Percentiles rank a stretch among this genome's conserved stretches.
Conservation (phyloP, 2,113 vertebrate species). For the Saccopteryx bilineata region DNA sequence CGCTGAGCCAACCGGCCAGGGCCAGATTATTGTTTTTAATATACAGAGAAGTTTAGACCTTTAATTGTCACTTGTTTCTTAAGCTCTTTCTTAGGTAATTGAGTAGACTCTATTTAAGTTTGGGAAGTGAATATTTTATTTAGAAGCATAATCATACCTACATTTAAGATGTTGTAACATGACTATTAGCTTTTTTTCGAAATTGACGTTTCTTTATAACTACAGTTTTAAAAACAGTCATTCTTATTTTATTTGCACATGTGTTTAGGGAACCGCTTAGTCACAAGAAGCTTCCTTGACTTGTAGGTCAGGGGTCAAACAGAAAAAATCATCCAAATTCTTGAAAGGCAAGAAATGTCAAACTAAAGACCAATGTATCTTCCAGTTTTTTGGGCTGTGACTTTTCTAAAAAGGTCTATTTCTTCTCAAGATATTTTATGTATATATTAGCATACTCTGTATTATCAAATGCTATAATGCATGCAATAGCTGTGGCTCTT, state of each 20-base stretch:
- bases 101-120: slow-evolving; percentile 3
- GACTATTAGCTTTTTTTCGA: slow-evolving; percentile 22
- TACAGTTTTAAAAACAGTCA: slow-evolving; percentile 44
- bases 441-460: background rate
- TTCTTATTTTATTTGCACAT: background rate
- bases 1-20: no score
- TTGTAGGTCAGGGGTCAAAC: slow-evolving; percentile 1
- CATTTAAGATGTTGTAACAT: background rate
- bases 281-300: background rate
- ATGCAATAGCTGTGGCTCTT: background rate
- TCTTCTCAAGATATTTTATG: background rate
- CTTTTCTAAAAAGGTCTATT: slow-evolving; percentile 13
- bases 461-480: background rate
- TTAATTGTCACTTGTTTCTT: slow-evolving; percentile 16
- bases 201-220: background rate
- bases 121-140: background rate
- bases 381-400: background rate
- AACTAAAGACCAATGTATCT: background rate
- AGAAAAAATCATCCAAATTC: slow-evolving; percentile 25
- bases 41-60: background rate
- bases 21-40: background rate
- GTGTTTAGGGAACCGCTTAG: slow-evolving; percentile 27
- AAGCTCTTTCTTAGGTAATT: background rate
- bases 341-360: slow-evolving; percentile 16
- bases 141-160: background rate